phyloP scores from a whole-genome alignment of 2,113 vertebrate genomes.

The Neolamprologus variostigma region DNA sequence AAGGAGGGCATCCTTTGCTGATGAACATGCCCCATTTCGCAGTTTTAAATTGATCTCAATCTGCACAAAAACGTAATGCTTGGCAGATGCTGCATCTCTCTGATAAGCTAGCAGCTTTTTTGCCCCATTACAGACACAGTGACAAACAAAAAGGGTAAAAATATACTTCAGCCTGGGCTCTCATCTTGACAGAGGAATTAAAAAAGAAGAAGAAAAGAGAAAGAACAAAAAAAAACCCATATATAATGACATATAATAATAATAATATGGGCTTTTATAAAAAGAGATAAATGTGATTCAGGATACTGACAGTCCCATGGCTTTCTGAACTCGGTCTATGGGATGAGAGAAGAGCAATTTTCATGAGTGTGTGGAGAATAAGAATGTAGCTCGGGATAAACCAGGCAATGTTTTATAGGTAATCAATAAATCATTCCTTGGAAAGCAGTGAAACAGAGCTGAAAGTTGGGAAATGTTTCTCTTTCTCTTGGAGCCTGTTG shows the following conservation, averaged over 20 bases:
- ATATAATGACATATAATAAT: not conserved
- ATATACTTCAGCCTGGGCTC: not conserved
- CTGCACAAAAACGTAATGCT: not conserved
- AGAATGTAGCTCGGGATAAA: not conserved
- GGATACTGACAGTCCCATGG: not conserved
- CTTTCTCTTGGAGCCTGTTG: not conserved
- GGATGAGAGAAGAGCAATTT: not conserved
- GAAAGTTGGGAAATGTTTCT: not conserved
- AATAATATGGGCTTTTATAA: not conserved
- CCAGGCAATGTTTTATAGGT: not conserved
- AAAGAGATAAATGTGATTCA: not conserved
- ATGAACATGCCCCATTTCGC: not conserved
- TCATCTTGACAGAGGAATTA: not conserved
- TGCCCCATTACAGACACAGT: not conserved
- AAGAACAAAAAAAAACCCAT: not conserved
- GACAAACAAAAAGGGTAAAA: not conserved
- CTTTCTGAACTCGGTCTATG: not conserved
- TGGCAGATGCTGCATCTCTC: not conserved
- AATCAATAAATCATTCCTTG: conserved; percentile 31
- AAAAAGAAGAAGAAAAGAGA: not conserved
- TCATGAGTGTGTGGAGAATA: not conserved
- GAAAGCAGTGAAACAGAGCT: not conserved
- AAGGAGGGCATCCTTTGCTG: not conserved
- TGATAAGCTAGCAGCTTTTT: not conserved
- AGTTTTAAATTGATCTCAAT: not conserved